Evolutionary conservation across 2,888 invertebrate genomes (phyloP).

Genomic region (Anticlea derivata): DNA sequence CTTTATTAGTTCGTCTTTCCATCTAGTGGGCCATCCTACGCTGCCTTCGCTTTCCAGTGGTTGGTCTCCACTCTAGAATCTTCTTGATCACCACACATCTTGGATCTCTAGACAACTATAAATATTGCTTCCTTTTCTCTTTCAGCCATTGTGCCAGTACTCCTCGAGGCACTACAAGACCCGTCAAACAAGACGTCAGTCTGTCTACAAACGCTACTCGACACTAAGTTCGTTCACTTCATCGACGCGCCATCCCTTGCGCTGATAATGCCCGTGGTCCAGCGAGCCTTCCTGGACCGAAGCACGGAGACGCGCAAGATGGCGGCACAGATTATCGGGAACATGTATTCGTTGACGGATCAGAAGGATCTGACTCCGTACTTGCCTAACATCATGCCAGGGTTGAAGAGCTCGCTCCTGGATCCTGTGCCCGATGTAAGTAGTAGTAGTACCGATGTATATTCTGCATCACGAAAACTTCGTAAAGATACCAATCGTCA

Average conservation of each 20-base stretch:
- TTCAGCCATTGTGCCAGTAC: conserved; percentile 91
- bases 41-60: no score
- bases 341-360: conserved; percentile 99
- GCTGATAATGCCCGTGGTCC: conserved; percentile 99
- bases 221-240: conserved; percentile 99
- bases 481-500: no score
- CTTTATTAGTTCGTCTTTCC: no score
- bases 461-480: no score
- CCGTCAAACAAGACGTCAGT: conserved; percentile 97
- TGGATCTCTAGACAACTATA: no score
- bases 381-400: conserved; percentile 97
- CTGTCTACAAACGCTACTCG: conserved; percentile 96
- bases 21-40: no score
- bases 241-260: conserved; percentile 99
- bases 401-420: conserved; percentile 96
- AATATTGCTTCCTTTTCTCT: neutral
- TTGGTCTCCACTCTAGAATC: no score
- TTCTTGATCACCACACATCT: no score
- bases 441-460: no score
- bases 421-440: conserved; percentile 98
- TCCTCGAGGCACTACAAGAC: conserved; percentile 96
- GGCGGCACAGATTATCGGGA: conserved; percentile 99
- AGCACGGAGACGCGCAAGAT: conserved; percentile 99
- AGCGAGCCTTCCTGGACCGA: conserved; percentile 98
- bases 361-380: conserved; percentile 99